Evolutionary conservation across 2,797 vertebrate species (phyloP).

Genomic region (Poeciliopsis paucimaculata): DNA sequence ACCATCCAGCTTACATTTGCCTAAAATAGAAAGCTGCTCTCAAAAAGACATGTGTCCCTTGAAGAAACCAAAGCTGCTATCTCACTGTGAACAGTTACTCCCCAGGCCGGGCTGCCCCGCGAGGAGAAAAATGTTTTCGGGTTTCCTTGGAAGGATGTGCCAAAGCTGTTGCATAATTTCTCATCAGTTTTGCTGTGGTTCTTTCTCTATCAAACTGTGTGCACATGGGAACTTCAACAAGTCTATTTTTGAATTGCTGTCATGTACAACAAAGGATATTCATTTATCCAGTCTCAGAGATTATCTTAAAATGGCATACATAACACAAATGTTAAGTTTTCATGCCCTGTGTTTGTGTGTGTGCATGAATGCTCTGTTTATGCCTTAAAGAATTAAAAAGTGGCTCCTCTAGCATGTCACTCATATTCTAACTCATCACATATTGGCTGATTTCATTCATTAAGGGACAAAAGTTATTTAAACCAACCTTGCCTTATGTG

Average conservation of each 20-base stretch:
- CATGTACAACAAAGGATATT: slow-evolving; percentile 21
- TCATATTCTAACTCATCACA: slow-evolving; percentile 67
- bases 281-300: slow-evolving; percentile 40
- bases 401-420: slow-evolving; percentile 65
- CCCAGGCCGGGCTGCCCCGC: slow-evolving; percentile 46
- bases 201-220: slow-evolving; percentile 16
- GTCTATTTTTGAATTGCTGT: slow-evolving; percentile 20
- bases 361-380: slow-evolving; percentile 47
- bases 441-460: slow-evolving; percentile 33
- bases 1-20: slow-evolving; percentile 41
- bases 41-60: slow-evolving; percentile 55
- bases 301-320: slow-evolving; percentile 2
- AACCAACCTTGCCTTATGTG: not conserved
- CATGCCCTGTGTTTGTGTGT: slow-evolving; percentile 50
- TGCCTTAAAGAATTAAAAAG: slow-evolving; percentile 62
- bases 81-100: slow-evolving; percentile 65
- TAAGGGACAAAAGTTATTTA: not conserved
- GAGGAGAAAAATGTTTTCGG: slow-evolving; percentile 57
- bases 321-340: not conserved
- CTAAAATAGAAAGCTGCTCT: slow-evolving; percentile 60
- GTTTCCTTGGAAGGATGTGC: slow-evolving; percentile 31
- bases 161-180: slow-evolving; percentile 55
- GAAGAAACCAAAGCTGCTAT: slow-evolving; percentile 58
- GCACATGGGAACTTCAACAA: slow-evolving; percentile 22
- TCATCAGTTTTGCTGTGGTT: slow-evolving; percentile 37